Evolutionary conservation across 2,113 vertebrate genomes (phyloP).

Genomic region (Bos indicus): DNA sequence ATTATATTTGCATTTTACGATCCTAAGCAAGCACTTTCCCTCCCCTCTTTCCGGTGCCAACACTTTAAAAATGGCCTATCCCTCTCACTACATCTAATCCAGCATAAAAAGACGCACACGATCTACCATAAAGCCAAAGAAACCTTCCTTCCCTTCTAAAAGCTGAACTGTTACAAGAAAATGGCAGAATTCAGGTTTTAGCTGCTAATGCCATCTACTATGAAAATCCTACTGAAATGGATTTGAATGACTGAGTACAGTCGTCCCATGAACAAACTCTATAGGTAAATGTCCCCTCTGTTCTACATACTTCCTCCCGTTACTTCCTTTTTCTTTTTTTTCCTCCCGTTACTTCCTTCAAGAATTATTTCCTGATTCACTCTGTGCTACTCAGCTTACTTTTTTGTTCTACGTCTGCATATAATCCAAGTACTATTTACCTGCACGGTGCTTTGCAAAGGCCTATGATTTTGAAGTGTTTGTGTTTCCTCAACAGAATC

Average conservation of each 20-base stretch:
- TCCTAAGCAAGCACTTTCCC: not conserved
- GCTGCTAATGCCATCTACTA: not conserved
- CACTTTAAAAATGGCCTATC: not conserved
- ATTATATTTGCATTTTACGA: not conserved
- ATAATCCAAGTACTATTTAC: not conserved
- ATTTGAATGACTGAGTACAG: not conserved
- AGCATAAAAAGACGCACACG: not conserved
- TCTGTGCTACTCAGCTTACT: not conserved
- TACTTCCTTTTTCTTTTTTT: not conserved
- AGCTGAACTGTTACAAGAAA: slow-evolving; percentile 5
- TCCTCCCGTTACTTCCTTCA: not conserved
- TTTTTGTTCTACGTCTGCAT: not conserved
- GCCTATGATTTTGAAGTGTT: not conserved
- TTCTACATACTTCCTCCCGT: not conserved
- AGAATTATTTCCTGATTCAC: slow-evolving; percentile 2
- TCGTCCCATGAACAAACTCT: not conserved
- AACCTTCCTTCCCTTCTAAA: not conserved
- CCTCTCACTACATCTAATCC: not conserved
- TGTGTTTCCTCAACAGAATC: slow-evolving; percentile 5
- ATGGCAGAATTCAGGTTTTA: not conserved
- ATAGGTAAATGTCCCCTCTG: not conserved
- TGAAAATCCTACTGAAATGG: not conserved
- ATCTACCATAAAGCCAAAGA: not conserved
- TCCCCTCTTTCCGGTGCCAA: not conserved
- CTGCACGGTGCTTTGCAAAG: not conserved